These are phyloP conservation scores for Ophonus ardosiacus DNA, from an alignment of 2,888 invertebrate species.

Conservation along the genomic window DNA sequence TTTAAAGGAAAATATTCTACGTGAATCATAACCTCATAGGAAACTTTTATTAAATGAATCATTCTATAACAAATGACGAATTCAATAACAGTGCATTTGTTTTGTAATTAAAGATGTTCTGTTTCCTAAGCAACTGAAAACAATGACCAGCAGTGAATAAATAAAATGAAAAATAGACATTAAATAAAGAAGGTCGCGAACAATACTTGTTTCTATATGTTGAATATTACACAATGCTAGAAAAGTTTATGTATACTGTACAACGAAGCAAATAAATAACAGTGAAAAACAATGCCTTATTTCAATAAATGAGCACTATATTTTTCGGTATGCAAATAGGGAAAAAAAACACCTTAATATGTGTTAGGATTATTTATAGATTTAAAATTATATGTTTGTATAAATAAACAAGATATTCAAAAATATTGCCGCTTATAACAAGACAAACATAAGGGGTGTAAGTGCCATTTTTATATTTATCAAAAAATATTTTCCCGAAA, in stretches of 20 bases:
- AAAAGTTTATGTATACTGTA: neutral
- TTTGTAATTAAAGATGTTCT: neutral
- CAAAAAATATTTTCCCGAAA: too few relatives aligned
- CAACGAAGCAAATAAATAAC: neutral
- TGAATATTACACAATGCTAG: neutral
- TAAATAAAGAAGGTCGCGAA: conserved; percentile 18
- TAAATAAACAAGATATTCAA: neutral
- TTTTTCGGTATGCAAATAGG: too few relatives aligned
- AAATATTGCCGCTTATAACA: neutral
- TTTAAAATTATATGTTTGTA: neutral
- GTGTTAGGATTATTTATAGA: neutral
- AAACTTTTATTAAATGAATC: conserved; percentile 13
- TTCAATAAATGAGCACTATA: neutral
- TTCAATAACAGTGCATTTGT: neutral
- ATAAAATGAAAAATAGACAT: conserved; percentile 6
- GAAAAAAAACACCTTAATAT: too few relatives aligned
- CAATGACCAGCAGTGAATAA: neutral
- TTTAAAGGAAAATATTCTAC: neutral
- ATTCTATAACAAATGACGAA: conserved; percentile 21
- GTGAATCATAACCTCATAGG: neutral
- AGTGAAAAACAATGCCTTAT: neutral
- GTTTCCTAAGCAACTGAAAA: conserved; percentile 6
- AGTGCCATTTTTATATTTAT: too few relatives aligned
- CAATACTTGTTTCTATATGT: conserved; percentile 1
- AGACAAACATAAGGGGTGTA: neutral